phyloP scores from a whole-genome alignment of 2,797 vertebrate genomes.

The Sandelia bainsii region DNA sequence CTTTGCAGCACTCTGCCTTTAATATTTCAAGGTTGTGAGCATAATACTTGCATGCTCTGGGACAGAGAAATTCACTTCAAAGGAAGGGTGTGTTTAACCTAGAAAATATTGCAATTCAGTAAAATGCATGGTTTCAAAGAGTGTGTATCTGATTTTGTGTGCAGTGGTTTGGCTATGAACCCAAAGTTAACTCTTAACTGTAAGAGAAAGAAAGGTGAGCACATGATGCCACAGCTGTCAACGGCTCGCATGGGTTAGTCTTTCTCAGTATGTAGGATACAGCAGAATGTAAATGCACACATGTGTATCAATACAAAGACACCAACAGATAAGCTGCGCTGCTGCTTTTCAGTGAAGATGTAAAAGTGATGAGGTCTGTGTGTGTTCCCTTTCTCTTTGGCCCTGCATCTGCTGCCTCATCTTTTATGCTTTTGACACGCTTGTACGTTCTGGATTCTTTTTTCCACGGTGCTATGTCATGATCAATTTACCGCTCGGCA shows the following conservation, averaged over 20 bases:
- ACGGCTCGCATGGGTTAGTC: not conserved
- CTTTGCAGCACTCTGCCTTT: slow-evolving; percentile 54
- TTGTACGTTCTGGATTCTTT: slow-evolving; percentile 73
- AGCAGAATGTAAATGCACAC: not conserved
- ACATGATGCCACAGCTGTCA: not conserved
- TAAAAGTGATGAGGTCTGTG: slow-evolving; percentile 60
- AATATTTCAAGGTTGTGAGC: slow-evolving; percentile 75
- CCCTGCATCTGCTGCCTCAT: slow-evolving; percentile 69
- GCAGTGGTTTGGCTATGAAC: slow-evolving; percentile 27
- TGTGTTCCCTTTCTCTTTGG: slow-evolving; percentile 73
- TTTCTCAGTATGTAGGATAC: not conserved
- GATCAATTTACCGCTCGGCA: slow-evolving; percentile 84
- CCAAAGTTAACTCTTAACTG: slow-evolving; percentile 7
- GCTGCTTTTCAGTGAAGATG: slow-evolving; percentile 58
- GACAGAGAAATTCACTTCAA: slow-evolving; percentile 69
- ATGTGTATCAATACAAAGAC: slow-evolving; percentile 41
- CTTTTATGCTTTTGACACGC: slow-evolving; percentile 79
- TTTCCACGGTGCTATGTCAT: slow-evolving; percentile 74
- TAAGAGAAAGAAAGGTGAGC: slow-evolving; percentile 11
- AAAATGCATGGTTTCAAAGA: slow-evolving; percentile 52
- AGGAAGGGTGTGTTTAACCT: slow-evolving; percentile 70
- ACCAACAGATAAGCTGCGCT: slow-evolving; percentile 43
- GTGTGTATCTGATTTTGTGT: slow-evolving; percentile 46
- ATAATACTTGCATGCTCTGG: slow-evolving; percentile 71
- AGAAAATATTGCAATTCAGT: slow-evolving; percentile 68